A percentile compares a stretch with the other conserved stretches of the same genome.
These are phyloP conservation scores for Oreochromis grahami DNA, from an alignment of 2,797 vertebrate genomes.

Conservation along the genomic window DNA sequence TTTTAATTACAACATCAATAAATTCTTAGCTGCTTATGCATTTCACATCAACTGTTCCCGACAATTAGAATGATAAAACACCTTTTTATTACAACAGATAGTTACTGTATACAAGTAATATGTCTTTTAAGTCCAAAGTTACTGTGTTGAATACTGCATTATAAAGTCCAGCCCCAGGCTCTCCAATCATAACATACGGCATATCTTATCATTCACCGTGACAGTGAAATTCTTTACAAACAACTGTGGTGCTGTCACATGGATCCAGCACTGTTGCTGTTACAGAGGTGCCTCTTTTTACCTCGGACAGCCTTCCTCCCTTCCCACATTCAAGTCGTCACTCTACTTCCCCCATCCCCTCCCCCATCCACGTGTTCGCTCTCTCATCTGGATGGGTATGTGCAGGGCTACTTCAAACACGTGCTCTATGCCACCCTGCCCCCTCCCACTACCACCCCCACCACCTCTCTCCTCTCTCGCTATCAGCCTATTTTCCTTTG, in stretches of 20 bases:
- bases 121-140: not conserved
- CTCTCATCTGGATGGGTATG: constrained; percentile 60
- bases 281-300: constrained; percentile 52
- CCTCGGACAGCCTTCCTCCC: constrained; percentile 13
- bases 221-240: constrained; percentile 29
- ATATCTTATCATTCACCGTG: constrained; percentile 1
- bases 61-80: not conserved
- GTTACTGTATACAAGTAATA: not conserved
- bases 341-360: not conserved
- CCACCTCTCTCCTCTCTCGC: not conserved
- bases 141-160: not conserved
- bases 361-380: constrained; percentile 51
- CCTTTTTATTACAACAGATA: not conserved
- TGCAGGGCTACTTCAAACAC: constrained; percentile 62
- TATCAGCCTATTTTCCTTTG: constrained; percentile 53
- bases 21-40: not conserved
- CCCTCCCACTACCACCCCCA: not conserved
- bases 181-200: not conserved
- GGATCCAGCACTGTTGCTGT: constrained; percentile 26
- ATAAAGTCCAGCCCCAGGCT: not conserved
- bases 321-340: not conserved
- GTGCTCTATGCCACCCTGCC: constrained; percentile 51
- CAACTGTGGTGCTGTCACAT: constrained; percentile 38
- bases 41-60: not conserved
- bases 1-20: not conserved